phyloP scores from a whole-genome alignment of 2,797 vertebrate genomes.

The Chanos chanos region DNA sequence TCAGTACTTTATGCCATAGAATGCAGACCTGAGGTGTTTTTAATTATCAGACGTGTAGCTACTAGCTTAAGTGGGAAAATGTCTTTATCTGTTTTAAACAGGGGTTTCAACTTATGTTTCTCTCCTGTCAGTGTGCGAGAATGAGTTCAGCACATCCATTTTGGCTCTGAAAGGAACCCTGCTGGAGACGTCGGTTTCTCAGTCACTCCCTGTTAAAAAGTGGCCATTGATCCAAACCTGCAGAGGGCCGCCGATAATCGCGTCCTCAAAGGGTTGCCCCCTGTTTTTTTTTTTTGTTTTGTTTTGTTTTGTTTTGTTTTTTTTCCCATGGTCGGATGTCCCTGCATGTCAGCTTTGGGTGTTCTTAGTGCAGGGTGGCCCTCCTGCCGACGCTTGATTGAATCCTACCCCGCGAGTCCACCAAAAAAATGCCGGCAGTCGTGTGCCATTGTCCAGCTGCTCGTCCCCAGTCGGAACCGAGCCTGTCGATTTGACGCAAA shows the following conservation, averaged over 20 bases:
- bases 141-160: slow-evolving; percentile 72
- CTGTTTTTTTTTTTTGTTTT: slow-evolving; percentile 2
- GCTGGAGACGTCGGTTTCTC: slow-evolving; percentile 54
- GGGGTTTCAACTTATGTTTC: slow-evolving; percentile 59
- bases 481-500: slow-evolving; percentile 9
- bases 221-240: slow-evolving; percentile 73
- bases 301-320: too few relatives aligned
- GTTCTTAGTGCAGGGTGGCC: slow-evolving; percentile 49
- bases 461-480: slow-evolving; percentile 59
- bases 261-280: slow-evolving; percentile 28
- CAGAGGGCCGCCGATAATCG: slow-evolving; percentile 62
- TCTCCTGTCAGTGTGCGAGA: slow-evolving; percentile 48
- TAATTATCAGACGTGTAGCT: slow-evolving; percentile 63
- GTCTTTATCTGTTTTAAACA: slow-evolving; percentile 44
- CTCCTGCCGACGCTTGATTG: slow-evolving; percentile 66
- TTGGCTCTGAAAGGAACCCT: slow-evolving; percentile 50
- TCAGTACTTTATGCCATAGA: too few relatives aligned
- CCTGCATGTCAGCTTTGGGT: slow-evolving; percentile 11
- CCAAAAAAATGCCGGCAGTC: slow-evolving; percentile 56
- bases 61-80: slow-evolving; percentile 33
- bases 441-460: slow-evolving; percentile 65
- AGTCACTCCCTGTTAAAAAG: slow-evolving; percentile 74
- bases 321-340: background rate
- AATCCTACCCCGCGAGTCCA: slow-evolving; percentile 53
- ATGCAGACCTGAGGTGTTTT: slow-evolving; percentile 56